phyloP scores from a whole-genome alignment of 2,888 invertebrate species.

The Anoplius nigerrimus region DNA sequence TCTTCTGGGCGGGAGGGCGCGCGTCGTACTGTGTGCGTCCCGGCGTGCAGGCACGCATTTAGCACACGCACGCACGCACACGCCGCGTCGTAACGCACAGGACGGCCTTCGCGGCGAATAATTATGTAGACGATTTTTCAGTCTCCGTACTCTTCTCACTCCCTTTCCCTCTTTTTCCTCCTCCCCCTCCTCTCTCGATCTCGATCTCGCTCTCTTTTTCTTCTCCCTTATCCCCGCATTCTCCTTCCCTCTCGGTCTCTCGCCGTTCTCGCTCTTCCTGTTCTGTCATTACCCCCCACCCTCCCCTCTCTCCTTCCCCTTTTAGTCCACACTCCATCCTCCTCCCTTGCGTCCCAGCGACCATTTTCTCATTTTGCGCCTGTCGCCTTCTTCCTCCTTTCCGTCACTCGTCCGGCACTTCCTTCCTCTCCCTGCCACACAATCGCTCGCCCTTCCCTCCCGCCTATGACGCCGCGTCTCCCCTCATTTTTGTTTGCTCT shows the following conservation, averaged over 20 bases:
- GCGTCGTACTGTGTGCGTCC: slow-evolving; percentile 18
- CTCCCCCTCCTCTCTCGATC: neutral
- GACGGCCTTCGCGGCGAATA: slow-evolving; percentile 70
- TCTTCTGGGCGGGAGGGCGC: slow-evolving; percentile 32
- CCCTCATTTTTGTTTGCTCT: no score
- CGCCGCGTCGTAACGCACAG: slow-evolving; percentile 60
- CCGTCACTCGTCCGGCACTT: no score
- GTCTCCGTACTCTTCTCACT: neutral
- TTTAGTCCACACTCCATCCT: no score
- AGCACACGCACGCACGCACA: slow-evolving; percentile 30
- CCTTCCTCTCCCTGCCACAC: no score
- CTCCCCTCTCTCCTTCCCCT: neutral
- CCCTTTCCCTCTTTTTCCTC: slow-evolving; percentile 11
- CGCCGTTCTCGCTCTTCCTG: neutral
- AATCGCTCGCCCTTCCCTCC: no score
- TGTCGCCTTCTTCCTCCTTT: no score
- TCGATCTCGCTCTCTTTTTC: slow-evolving; percentile 15
- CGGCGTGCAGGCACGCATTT: slow-evolving; percentile 37
- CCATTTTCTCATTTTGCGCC: no score
- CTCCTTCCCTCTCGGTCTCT: neutral
- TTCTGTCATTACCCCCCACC: neutral
- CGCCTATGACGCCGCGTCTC: no score
- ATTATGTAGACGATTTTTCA: slow-evolving; percentile 68
- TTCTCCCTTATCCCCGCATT: slow-evolving; percentile 11
- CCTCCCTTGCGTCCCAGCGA: no score